These are phyloP conservation scores for Cheilosia variabilis DNA, from an alignment of 2,888 invertebrate species.

Conservation along the genomic window DNA sequence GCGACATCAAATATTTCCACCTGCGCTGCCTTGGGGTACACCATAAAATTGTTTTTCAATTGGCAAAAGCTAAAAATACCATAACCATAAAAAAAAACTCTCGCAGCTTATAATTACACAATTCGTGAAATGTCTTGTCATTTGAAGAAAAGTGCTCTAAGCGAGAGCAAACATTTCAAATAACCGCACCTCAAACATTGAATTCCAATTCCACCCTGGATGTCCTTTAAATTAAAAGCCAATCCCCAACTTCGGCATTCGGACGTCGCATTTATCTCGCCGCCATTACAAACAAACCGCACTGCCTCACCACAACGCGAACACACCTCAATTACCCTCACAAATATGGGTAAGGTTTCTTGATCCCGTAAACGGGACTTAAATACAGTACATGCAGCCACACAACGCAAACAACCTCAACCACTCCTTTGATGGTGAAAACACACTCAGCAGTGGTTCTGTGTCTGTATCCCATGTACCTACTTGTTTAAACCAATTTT, in stretches of 20 bases:
- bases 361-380: conserved; percentile 11
- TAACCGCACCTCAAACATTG: conserved; percentile 9
- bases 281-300: conserved; percentile 3
- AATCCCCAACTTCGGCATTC: not conserved
- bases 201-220: conserved; percentile 6
- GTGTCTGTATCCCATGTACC: not conserved
- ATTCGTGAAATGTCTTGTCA: not conserved
- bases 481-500: conserved; percentile 8
- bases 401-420: conserved; percentile 32
- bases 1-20: conserved; percentile 1
- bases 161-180: conserved; percentile 9
- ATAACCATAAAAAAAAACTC: not conserved
- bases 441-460: not conserved
- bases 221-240: conserved; percentile 20
- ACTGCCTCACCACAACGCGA: not conserved
- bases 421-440: conserved; percentile 35
- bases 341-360: not conserved
- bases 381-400: conserved; percentile 28
- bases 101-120: not conserved
- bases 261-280: not conserved
- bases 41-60: conserved; percentile 6
- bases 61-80: not conserved
- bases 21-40: not conserved
- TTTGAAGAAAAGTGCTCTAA: conserved; percentile 3
- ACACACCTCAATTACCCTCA: conserved; percentile 44